Percentiles rank a stretch among this genome's conserved stretches.
Conservation (phyloP, 1,140 invertebrate species). For the Pteromalus puparum region DNA sequence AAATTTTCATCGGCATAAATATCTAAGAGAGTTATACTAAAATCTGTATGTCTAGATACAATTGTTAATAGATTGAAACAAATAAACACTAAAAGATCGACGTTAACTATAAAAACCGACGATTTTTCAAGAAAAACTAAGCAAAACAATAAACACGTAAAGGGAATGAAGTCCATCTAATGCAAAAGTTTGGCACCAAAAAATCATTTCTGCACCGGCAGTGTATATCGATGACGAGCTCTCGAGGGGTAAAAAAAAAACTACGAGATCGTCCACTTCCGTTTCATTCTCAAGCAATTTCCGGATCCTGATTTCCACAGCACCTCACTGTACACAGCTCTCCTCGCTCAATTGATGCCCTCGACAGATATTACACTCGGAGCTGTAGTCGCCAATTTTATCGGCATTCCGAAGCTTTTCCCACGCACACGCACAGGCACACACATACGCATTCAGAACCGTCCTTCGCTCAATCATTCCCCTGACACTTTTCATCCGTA, state of each 20-base stretch:
- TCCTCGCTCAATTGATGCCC: conserved; percentile 6
- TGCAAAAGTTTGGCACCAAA: neutral
- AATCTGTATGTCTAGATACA: conserved; percentile 24
- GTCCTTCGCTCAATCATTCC: conserved; percentile 39
- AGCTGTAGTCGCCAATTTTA: conserved; percentile 2
- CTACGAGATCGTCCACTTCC: neutral
- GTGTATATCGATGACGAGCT: neutral
- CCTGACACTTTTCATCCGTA: conserved; percentile 39
- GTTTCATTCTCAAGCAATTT: conserved; percentile 37
- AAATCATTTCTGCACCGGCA: too few species aligned
- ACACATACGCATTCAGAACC: neutral
- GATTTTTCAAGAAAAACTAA: neutral
- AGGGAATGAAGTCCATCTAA: neutral
- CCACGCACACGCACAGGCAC: neutral
- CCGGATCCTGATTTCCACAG: neutral
- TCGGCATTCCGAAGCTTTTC: neutral
- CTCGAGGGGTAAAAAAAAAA: neutral
- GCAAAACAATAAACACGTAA: too few species aligned
- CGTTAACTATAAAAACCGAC: neutral
- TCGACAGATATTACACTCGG: conserved; percentile 32
- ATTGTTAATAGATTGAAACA: neutral
- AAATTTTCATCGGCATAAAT: neutral
- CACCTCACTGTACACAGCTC: neutral
- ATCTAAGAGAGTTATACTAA: neutral
- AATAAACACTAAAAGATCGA: neutral